Evolutionary conservation across 2,888 invertebrate species (phyloP).

Genomic region (Oscheius onirici): DNA sequence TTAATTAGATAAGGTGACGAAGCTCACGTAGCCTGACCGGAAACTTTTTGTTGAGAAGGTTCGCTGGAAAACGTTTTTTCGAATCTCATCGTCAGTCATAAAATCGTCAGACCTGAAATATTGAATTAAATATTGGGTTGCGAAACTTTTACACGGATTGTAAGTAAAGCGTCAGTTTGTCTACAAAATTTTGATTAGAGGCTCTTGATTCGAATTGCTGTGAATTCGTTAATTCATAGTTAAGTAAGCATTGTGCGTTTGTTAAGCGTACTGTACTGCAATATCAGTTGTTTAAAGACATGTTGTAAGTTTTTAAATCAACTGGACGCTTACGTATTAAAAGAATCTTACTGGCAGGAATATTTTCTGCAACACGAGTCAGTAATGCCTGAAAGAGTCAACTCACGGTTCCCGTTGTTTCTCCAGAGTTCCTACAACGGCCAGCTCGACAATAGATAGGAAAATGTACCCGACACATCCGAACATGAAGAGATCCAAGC

Average conservation of each 20-base stretch:
- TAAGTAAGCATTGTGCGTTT: too few species aligned
- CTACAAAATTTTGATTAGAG: too few species aligned
- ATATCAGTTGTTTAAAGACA: too few species aligned
- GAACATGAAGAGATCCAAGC: slow-evolving; percentile 70
- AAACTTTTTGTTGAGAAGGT: slow-evolving; percentile 58
- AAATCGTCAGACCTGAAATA: slow-evolving; percentile 46
- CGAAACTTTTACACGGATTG: too few species aligned
- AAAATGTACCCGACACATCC: slow-evolving; percentile 69
- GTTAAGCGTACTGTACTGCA: too few species aligned
- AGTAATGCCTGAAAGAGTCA: neutral
- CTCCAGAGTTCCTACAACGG: slow-evolving; percentile 53
- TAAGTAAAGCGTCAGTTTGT: too few species aligned
- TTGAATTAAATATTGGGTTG: too few species aligned
- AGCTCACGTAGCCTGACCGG: slow-evolving; percentile 51
- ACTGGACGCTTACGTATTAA: too few species aligned
- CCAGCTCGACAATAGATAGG: slow-evolving; percentile 61
- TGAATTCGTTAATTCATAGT: neutral
- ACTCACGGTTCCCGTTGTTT: slow-evolving; percentile 21
- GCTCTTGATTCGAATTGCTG: neutral
- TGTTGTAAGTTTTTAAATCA: too few species aligned
- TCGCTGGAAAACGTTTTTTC: slow-evolving; percentile 55
- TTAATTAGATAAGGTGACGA: neutral
- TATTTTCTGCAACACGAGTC: too few species aligned
- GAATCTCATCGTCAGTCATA: slow-evolving; percentile 57
- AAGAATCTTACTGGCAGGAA: too few species aligned